Evolutionary conservation across 2,888 invertebrate species (phyloP).

Genomic region (Molorchus minor): DNA sequence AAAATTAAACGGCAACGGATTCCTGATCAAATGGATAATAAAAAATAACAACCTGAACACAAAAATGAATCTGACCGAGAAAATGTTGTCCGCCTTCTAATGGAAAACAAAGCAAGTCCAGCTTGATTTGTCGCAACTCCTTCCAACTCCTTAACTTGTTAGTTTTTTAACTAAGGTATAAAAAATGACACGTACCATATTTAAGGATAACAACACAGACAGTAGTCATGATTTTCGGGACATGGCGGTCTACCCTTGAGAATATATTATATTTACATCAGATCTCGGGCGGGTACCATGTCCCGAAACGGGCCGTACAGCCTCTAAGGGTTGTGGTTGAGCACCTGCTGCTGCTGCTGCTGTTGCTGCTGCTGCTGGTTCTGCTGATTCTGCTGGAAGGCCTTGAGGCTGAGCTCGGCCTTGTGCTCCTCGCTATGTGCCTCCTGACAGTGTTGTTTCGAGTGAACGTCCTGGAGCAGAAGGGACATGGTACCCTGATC

Average conservation of each 20-base stretch:
- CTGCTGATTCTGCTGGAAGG: conserved; percentile 63
- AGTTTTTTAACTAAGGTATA: conserved; percentile 47
- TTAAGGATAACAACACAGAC: conserved; percentile 54
- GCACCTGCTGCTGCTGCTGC: conserved; percentile 67
- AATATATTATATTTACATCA: conserved; percentile 51
- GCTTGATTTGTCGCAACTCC: conserved; percentile 51
- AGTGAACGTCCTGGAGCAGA: conserved; percentile 89
- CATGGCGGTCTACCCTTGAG: conserved; percentile 25
- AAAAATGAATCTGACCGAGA: conserved; percentile 34
- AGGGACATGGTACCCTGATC: conserved; percentile 90
- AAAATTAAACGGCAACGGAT: conserved; percentile 40
- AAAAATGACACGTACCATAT: conserved; percentile 54
- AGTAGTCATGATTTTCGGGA: conserved; percentile 49
- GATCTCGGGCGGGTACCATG: conserved; percentile 40
- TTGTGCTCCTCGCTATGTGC: conserved; percentile 92
- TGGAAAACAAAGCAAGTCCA: conserved; percentile 52
- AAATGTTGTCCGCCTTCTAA: conserved; percentile 26
- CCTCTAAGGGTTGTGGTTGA: conserved; percentile 72
- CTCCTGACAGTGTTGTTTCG: conserved; percentile 91
- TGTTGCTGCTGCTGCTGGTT: conserved; percentile 62
- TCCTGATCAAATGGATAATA: conserved; percentile 37
- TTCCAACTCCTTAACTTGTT: conserved; percentile 43
- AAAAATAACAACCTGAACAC: conserved; percentile 45
- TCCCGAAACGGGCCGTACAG: not conserved
- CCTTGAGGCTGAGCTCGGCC: conserved; percentile 71